A percentile compares a stretch with the other conserved stretches of the same genome.
phyloP scores from a whole-genome alignment of 2,113 vertebrate genomes.

The Thalassoma bifasciatum region DNA sequence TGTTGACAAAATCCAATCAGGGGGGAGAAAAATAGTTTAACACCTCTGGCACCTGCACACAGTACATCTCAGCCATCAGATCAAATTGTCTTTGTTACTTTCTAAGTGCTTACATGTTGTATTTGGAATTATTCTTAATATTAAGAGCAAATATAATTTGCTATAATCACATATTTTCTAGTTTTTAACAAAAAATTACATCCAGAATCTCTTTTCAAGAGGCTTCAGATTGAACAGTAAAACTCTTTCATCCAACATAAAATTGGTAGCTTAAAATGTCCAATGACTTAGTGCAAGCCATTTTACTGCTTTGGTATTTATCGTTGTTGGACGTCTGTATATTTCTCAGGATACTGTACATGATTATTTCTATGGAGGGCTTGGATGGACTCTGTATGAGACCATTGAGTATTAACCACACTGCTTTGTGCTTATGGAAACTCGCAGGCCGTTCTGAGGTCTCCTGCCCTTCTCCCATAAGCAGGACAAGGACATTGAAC shows the following conservation, averaged over 20 bases:
- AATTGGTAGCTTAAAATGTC: slow-evolving; percentile 72
- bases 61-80: slow-evolving; percentile 28
- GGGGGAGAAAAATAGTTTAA: neutral
- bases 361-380: slow-evolving; percentile 62
- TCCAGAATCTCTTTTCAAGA: slow-evolving; percentile 66
- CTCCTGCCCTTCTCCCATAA: slow-evolving; percentile 75
- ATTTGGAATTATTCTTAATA: slow-evolving; percentile 57
- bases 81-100: slow-evolving; percentile 42
- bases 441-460: slow-evolving; percentile 78
- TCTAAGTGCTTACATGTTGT: slow-evolving; percentile 43
- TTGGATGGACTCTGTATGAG: slow-evolving; percentile 70
- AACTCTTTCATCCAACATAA: slow-evolving; percentile 58
- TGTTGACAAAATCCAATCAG: slow-evolving; percentile 11
- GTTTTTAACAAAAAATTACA: slow-evolving; percentile 33
- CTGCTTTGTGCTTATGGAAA: slow-evolving; percentile 75
- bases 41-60: slow-evolving; percentile 42
- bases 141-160: slow-evolving; percentile 39
- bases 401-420: slow-evolving; percentile 67
- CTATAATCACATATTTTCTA: slow-evolving; percentile 17
- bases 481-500: slow-evolving; percentile 82
- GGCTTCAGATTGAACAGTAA: slow-evolving; percentile 54
- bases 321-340: slow-evolving; percentile 66
- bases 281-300: slow-evolving; percentile 57
- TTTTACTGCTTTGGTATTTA: slow-evolving; percentile 78
- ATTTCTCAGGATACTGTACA: slow-evolving; percentile 65